Evolutionary conservation across 2,113 vertebrate genomes (phyloP).

Genomic region (Zingel zingel): DNA sequence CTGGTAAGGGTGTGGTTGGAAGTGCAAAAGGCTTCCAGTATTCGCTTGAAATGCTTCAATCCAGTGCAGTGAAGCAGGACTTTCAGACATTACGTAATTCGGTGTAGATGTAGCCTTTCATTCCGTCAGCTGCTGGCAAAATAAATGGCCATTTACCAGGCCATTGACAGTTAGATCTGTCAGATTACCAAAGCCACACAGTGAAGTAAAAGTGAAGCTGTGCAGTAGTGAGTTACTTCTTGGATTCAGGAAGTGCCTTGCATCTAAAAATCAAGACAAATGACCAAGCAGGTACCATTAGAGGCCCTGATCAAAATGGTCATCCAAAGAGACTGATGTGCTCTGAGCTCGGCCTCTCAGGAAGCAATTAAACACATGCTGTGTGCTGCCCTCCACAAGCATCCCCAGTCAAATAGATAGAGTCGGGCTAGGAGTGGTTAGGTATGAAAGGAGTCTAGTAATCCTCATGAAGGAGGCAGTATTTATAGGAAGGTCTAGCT

Average conservation of each 20-base stretch:
- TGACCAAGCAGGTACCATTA: not conserved
- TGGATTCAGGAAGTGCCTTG: not conserved
- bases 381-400: slow-evolving; percentile 7
- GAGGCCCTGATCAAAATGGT: slow-evolving; percentile 11
- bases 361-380: slow-evolving; percentile 31
- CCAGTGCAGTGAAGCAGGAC: not conserved
- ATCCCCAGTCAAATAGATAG: not conserved
- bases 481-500: not conserved
- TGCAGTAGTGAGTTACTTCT: not conserved
- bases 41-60: not conserved
- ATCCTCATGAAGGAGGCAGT: not conserved
- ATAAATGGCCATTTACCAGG: not conserved
- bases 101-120: not conserved
- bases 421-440: slow-evolving; percentile 20
- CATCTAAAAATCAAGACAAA: slow-evolving; percentile 15
- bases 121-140: slow-evolving; percentile 1
- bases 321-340: slow-evolving; percentile 19
- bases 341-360: slow-evolving; percentile 4
- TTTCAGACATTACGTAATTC: not conserved
- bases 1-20: not conserved
- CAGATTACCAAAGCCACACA: slow-evolving; percentile 13
- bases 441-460: not conserved
- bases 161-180: slow-evolving; percentile 28
- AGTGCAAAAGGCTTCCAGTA: not conserved
- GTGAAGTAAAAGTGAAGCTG: not conserved